Percentiles rank a stretch among this genome's conserved stretches.
Conservation (phyloP, 2,888 invertebrate genomes). For the Ophion ellenae region DNA sequence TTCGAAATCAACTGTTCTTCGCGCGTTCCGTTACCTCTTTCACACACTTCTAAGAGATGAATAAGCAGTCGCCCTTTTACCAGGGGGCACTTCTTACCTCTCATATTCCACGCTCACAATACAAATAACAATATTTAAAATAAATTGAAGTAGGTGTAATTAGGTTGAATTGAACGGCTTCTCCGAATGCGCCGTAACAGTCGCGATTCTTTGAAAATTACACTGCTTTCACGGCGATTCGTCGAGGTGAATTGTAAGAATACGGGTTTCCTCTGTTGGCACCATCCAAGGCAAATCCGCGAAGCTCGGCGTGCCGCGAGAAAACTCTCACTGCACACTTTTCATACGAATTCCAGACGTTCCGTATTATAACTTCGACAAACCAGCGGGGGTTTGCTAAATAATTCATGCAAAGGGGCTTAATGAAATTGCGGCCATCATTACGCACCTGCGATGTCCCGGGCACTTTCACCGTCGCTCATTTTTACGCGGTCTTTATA, state of each 20-base stretch:
- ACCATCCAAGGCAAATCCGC: neutral
- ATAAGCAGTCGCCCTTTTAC: neutral
- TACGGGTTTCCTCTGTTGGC: neutral
- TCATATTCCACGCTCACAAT: neutral
- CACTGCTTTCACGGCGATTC: neutral
- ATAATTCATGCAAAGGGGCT: neutral
- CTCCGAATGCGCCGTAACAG: neutral
- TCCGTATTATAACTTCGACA: neutral
- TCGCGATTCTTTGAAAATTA: neutral
- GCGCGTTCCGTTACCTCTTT: neutral
- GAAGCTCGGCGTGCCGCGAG: neutral
- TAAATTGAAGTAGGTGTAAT: neutral
- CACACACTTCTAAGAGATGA: neutral
- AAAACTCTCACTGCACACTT: neutral
- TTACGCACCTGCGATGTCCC: conserved; percentile 65
- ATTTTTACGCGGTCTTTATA: conserved; percentile 8
- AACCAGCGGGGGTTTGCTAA: neutral
- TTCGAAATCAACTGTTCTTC: neutral
- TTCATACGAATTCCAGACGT: neutral
- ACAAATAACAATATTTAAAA: conserved; percentile 1
- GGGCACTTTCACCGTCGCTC: conserved; percentile 54
- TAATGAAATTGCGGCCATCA: neutral
- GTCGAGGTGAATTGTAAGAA: neutral
- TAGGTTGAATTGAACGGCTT: neutral
- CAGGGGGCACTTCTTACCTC: neutral